These are phyloP conservation scores for Acanthaster planci DNA, from an alignment of 35 echinoderm and acorn worm species.

Conservation along the genomic window DNA sequence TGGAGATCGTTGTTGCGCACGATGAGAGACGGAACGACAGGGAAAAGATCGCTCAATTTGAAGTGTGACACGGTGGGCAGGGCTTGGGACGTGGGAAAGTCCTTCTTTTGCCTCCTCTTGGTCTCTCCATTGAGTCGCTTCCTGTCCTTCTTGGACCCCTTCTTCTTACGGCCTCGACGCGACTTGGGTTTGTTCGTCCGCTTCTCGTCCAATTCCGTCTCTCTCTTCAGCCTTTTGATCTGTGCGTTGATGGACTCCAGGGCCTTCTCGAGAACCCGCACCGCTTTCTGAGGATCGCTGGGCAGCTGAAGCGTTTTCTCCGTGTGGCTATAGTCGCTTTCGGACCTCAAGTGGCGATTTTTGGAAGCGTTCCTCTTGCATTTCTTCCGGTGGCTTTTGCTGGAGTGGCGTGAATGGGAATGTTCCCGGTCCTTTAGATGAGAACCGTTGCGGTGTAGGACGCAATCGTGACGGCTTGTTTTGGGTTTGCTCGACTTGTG, in stretches of 20 bases:
- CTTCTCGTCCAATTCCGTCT: not conserved
- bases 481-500: not conserved
- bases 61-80: not conserved
- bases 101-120: not conserved
- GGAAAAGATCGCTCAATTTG: conserved; percentile 27
- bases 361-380: not conserved
- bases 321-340: not conserved
- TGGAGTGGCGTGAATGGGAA: not conserved
- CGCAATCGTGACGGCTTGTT: no score
- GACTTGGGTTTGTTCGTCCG: not conserved
- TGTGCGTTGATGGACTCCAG: conserved; percentile 12
- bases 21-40: conserved; percentile 33
- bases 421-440: not conserved
- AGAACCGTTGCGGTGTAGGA: no score
- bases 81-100: not conserved
- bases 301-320: not conserved
- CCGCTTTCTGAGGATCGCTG: conserved; percentile 13
- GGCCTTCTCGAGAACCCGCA: not conserved
- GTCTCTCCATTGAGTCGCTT: not conserved
- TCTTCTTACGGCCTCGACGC: not conserved
- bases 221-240: not conserved
- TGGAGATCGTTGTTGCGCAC: conserved; percentile 39
- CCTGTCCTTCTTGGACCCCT: not conserved
- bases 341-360: not conserved
- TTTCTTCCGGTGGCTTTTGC: conserved; percentile 13